Evolutionary conservation across 1,140 invertebrate species (phyloP), one percentile per base, ranked within the genome.

Genomic region (Notospermus geniculatus): DNA sequence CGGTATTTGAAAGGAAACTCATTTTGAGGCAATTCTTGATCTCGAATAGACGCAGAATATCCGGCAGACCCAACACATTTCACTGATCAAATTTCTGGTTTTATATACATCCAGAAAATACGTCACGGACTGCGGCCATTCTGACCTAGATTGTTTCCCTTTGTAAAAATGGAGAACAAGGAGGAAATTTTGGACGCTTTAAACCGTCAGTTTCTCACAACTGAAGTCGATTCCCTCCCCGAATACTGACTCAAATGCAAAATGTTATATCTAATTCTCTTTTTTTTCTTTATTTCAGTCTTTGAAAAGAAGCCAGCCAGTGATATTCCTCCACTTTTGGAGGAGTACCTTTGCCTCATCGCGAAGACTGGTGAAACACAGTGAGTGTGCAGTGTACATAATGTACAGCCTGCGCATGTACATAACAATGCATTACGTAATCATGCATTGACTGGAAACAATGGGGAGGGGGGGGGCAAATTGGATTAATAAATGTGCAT

Each of bases 331-430:
- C 85, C 88, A 57, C 87, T 92, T 72, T 83, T 97, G 52, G 93
- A 97, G 71, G 91, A 95, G 36, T 96, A 95, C 80, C 82, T 97
- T 52, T 86, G 86, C 65, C 91, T 89, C 83, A 91, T 97, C 57
- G 94, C 94, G 0, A 91, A 91, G 82, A 95, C 93, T 59, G 95
- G 95, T 57, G 92, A 97, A 79, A 92, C 92, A 9, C 86, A 96
- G 77, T 81, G 71, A 74, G 75, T 74, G 15, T 60, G 27, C 15
- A n/a, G n/a, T 32, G 32, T 36, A 36, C 32, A 36, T 36, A 7
- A 7, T 36, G 32, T 36, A 36, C 32, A n/a, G n/a, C n/a, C n/a
- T n/a, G n/a, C n/a, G n/a, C n/a, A n/a, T n/a, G n/a, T n/a, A n/a
- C n/a, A n/a, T n/a, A n/a, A n/a, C n/a, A n/a, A n/a, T n/a, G n/a